Conservation (phyloP, 2,888 invertebrate genomes). For the Hypomecis atomaria region DNA sequence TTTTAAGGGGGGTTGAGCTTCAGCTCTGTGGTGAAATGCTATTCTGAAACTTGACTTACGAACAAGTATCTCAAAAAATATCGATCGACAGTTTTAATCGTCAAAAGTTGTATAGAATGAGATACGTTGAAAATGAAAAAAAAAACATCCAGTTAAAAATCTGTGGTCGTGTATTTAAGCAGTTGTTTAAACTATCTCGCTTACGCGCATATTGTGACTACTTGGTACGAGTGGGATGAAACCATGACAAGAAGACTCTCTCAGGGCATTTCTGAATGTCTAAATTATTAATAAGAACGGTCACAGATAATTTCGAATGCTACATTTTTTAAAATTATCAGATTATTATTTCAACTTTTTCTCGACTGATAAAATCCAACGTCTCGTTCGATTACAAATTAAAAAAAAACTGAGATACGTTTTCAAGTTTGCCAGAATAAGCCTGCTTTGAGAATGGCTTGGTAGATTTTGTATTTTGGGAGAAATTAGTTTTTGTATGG, state of each 20-base stretch:
- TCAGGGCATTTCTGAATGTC: no score
- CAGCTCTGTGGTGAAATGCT: slow-evolving; percentile 50
- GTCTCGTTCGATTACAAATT: background rate
- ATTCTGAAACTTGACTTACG: slow-evolving; percentile 68
- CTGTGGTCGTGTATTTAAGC: no score
- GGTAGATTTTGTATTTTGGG: slow-evolving; percentile 64
- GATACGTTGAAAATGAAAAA: slow-evolving; percentile 1
- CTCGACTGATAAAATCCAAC: background rate
- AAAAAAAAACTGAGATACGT: slow-evolving; percentile 23
- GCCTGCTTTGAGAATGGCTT: slow-evolving; percentile 55
- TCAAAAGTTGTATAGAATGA: slow-evolving; percentile 15
- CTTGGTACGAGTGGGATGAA: no score
- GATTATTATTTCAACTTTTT: background rate
- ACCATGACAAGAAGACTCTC: no score
- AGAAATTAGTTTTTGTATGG: slow-evolving; percentile 53
- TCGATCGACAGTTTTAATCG: slow-evolving; percentile 19
- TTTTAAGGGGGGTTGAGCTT: slow-evolving; percentile 25
- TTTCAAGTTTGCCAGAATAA: slow-evolving; percentile 75
- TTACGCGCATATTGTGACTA: no score
- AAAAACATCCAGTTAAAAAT: no score
- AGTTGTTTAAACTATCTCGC: no score
- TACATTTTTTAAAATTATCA: no score
- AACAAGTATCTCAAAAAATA: slow-evolving; percentile 36
- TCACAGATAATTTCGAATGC: background rate
- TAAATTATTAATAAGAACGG: no score